phyloP scores from a whole-genome alignment of 2,797 vertebrate genomes.

The Sphenopsis melanotis region DNA sequence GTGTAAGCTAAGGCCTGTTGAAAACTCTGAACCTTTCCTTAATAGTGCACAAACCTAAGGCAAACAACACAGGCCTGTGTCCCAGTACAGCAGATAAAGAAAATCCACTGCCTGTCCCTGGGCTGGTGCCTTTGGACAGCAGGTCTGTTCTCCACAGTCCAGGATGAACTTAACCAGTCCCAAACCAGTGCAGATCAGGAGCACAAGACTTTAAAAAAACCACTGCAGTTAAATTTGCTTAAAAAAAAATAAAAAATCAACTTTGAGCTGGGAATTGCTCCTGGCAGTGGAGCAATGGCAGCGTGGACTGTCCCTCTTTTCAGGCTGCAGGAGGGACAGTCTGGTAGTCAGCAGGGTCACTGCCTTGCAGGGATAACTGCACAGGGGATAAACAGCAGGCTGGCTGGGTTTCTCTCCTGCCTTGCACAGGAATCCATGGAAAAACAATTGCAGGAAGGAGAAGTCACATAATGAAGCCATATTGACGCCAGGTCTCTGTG shows the following conservation, averaged over 20 bases:
- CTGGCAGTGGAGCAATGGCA: background rate
- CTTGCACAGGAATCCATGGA: background rate
- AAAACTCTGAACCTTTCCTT: background rate
- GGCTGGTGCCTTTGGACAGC: background rate
- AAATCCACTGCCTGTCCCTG: background rate
- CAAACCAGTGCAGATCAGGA: background rate
- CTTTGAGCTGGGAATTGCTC: background rate
- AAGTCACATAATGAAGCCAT: background rate
- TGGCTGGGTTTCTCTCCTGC: background rate
- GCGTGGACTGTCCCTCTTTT: rapidly evolving
- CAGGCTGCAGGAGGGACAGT: background rate
- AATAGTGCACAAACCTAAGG: background rate
- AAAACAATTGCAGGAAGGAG: slow-evolving; percentile 56
- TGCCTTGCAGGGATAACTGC: background rate
- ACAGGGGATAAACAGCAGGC: background rate
- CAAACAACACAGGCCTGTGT: background rate
- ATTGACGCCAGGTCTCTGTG: background rate
- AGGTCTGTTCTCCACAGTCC: background rate
- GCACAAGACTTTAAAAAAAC: background rate
- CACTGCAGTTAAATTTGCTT: background rate
- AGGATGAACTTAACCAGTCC: background rate
- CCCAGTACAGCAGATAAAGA: background rate
- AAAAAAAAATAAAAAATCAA: background rate
- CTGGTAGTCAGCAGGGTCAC: background rate
- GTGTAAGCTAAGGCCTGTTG: background rate